Base-by-base conservation (phyloP, 1,140 invertebrate species). In the Drosophila sp. region DNA sequence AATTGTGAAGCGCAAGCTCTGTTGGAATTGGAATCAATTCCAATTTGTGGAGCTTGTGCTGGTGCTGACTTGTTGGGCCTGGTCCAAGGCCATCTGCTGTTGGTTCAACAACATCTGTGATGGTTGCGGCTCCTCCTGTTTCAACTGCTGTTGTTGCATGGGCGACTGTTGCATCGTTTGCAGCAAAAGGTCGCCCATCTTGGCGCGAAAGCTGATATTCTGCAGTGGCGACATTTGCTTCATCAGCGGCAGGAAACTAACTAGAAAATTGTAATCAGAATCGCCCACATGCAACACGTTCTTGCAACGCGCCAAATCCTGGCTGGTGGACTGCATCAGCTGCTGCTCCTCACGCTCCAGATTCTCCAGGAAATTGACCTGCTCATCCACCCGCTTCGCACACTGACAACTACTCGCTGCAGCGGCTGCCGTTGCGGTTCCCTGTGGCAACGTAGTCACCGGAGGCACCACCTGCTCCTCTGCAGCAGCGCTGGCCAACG, bases 221-320 rank as follows among this genome's bases (percentile, higher is more conserved):
- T 91, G 90, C 29, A 90, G 48, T 40, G 87, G 70, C 38, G 72
- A 70, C 90, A 91, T 91, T 70, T 90, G 78, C 67, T 91, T 91
- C 90, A 91, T 91, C 8, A 90, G 58, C 13, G 90, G 90, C 75
- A 91, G 56, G 46, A 91, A 91, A 53, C 90, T 91, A 14, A 91
- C 78, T 4, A 91, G 76, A 50, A 89, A 91, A 74, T 91, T 91
- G 51, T 91, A 91, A 32, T 91, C 90, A 0, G 90, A 87, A 43
- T 91, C 90, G 46, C 86, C 90, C 50, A 91, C 78, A 48, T 91
- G 90, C 41, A 87, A 46, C 4, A 78, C 16, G 13, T 72, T 89
- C 56, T 87, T 91, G 72, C 83, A 75, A 16, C 90, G 77, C 11
- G 72, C 80, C 66, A 91, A 41, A 14, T 91, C 90, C 56, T 80